These are phyloP conservation scores for Petaurus breviceps DNA, from an alignment of 2,113 vertebrate genomes.

Conservation along the genomic window DNA sequence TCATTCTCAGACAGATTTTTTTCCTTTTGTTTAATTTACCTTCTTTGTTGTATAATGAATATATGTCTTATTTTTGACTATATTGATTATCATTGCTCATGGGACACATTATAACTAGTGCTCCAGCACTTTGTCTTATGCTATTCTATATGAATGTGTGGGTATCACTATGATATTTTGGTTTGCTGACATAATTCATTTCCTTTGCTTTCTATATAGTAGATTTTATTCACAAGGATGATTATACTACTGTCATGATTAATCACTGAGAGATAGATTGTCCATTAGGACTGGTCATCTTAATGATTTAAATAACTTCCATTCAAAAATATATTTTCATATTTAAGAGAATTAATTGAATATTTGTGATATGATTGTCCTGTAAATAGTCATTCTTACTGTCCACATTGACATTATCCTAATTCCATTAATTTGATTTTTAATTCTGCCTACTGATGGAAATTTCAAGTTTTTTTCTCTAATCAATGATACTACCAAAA, in stretches of 20 bases:
- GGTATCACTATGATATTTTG: neutral
- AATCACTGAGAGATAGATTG: neutral
- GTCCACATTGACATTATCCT: neutral
- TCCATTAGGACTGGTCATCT: neutral
- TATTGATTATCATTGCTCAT: neutral
- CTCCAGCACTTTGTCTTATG: neutral
- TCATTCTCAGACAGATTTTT: neutral
- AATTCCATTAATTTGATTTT: neutral
- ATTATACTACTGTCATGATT: neutral
- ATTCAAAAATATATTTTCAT: neutral
- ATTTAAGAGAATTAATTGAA: neutral
- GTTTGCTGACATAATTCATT: neutral
- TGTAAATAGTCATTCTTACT: neutral
- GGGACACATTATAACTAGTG: neutral
- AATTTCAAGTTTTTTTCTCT: neutral
- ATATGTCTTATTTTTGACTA: neutral
- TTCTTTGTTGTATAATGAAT: neutral
- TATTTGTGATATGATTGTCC: neutral
- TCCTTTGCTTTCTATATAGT: neutral
- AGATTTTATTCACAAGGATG: neutral
- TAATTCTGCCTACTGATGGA: neutral
- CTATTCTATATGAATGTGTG: neutral
- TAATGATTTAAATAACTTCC: neutral
- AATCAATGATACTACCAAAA: neutral
- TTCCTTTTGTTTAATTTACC: neutral